Base-by-base conservation (phyloP, 2,113 vertebrate genomes). In the Spheniscus mendiculus region DNA sequence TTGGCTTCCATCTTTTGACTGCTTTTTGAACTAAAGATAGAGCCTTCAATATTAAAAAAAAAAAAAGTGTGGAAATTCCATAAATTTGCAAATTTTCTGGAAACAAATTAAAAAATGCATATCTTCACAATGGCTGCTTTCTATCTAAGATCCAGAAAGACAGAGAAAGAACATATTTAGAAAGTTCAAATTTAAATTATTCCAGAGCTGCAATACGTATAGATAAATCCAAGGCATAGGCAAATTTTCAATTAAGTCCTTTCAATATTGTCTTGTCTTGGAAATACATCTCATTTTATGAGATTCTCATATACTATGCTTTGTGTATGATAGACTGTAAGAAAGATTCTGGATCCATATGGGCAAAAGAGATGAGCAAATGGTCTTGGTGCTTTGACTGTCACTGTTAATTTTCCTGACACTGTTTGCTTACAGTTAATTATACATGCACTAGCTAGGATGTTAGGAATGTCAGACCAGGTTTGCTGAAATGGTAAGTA, bases 361-460 rank as follows among this genome's bases (percentile, higher is more conserved):
- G 5, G 36, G n/a, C 40, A 90, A 84, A 89, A 87, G 49, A 87
- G 12, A 84, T 27, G 47, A 92, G 42, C 27, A 90, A 96, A 86
- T n/a, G 34, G n/a, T 79, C 67, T 88, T 92, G 58, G n/a, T 0
- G 0, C 34, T 83, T 90, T 85, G 62, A 49, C 66, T 95, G 87
- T 93, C 78, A 88, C 58, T 86, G 76, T 91, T 93, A 91, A 83
- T 97, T 94, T 92, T 96, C 62, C 66, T 93, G 87, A 87, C 53
- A 58, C 45, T 91, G 34, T 82, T 89, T 89, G 18, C 50, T 91
- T 91, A 56, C 17, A 66, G 42, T 93, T 94, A 93, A 85, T 94
- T 94, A 91, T 95, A 65, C 59, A 96, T 94, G 89, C 45, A 38
- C 73, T 53, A 79, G 27, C 4, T 40, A 65, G 19, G 70, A 83